Evolutionary conservation across 2,888 invertebrate species (phyloP), one percentile per base, ranked within the genome.

Genomic region (Lacanobia wlatinum): DNA sequence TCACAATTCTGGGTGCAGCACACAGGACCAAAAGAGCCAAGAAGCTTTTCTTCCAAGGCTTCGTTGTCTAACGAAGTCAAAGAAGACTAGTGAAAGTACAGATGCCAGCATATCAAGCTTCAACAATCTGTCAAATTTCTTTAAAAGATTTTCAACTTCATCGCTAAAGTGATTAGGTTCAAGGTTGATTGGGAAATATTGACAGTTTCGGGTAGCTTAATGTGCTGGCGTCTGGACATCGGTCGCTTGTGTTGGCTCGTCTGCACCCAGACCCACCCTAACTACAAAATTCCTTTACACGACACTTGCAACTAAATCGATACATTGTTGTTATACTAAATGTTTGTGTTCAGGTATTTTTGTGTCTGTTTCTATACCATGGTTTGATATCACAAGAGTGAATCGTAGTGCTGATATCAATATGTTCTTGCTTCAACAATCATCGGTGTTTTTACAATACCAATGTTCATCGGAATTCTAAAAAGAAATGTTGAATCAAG

Each of bases 291-390:
- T 74, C 62, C 68, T 70, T 69, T 77, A 70, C 69, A 78, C 67
- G n/a, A 74, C 76, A 82, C 70, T 70, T 86, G 91, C 90, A 91
- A 92, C 91, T 92, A 85, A 90, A 91, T 90, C 89, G 84, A 90
- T 89, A 76, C 72, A 43, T 81, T 72, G 40, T 52, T 76, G 78
- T 80, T 84, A 70, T 82, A 83, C 77, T 80, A 70, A 75, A 78
- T 84, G 75, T 78, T 63, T 84, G 78, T 82, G 79, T 82, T 67
- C 76, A 23, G 79, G 62, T 76, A 50, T 72, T 77, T 80, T 74
- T 78, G 73, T 84, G 67, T 83, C 73, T 83, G 74, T 80, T 73
- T 78, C 73, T 64, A 61, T 86, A 86, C 89, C 88, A 89, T 90
- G 88, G 89, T 88, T 88, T 85, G 52, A 18, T 61, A 38, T 52